phyloP scores from a whole-genome alignment of 2,888 invertebrate species.

The Acronicta leporina region DNA sequence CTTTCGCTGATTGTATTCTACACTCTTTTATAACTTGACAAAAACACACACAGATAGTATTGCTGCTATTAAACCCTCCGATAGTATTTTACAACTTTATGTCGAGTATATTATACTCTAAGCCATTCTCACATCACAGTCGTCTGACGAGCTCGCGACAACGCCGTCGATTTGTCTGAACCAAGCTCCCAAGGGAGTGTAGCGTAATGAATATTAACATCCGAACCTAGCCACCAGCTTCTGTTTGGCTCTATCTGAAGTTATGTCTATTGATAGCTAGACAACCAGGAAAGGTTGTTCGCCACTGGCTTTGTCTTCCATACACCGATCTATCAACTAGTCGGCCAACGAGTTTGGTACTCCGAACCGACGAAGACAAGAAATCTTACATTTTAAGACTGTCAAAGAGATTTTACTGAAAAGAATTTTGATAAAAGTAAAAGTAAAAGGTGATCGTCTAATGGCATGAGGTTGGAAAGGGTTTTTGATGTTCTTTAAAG shows the following conservation, averaged over 20 bases:
- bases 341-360: constrained; percentile 12
- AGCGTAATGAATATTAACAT: constrained; percentile 85
- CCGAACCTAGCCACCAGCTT: constrained; percentile 61
- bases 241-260: constrained; percentile 46
- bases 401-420: constrained; percentile 38
- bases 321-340: constrained; percentile 1
- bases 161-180: constrained; percentile 76
- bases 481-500: not conserved
- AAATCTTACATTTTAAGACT: constrained; percentile 17
- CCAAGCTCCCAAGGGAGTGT: constrained; percentile 67
- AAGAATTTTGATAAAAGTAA: constrained; percentile 33
- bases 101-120: too few relatives aligned
- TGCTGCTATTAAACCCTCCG: too few relatives aligned
- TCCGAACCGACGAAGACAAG: constrained; percentile 24
- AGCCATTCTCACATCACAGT: constrained; percentile 30
- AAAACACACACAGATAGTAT: too few relatives aligned
- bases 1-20: too few relatives aligned
- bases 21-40: too few relatives aligned
- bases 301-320: constrained; percentile 38
- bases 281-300: constrained; percentile 28
- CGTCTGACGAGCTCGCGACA: constrained; percentile 63
- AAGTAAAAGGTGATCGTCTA: constrained; percentile 12
- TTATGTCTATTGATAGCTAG: constrained; percentile 37
- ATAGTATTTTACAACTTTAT: too few relatives aligned
- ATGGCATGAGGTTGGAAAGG: constrained; percentile 17